These are phyloP conservation scores for Argopecten irradians DNA, from an alignment of 1,140 invertebrate species.

Conservation along the genomic window DNA sequence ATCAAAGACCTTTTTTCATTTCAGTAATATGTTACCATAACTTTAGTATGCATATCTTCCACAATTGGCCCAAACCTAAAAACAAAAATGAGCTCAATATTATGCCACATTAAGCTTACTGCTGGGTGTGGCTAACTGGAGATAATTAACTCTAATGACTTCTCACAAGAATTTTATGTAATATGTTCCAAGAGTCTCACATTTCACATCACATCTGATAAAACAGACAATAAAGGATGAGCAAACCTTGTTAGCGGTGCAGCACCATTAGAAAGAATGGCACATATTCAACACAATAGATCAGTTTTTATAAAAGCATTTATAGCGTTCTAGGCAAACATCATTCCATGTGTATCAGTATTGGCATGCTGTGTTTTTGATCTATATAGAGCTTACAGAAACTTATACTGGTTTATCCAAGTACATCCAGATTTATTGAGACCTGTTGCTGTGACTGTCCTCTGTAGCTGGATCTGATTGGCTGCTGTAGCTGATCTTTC, in stretches of 20 bases:
- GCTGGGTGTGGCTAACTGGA: not conserved
- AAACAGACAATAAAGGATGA: not conserved
- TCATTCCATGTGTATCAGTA: not conserved
- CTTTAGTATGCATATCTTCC: too few relatives aligned
- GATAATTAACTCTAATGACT: not conserved
- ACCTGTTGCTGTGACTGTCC: not conserved
- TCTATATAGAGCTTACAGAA: not conserved
- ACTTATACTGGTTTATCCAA: not conserved
- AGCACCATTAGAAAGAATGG: not conserved
- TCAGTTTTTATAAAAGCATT: not conserved
- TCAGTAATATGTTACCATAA: too few relatives aligned
- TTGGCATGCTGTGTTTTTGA: not conserved
- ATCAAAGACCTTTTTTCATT: too few relatives aligned
- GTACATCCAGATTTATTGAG: conserved; percentile 6
- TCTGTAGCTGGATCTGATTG: not conserved
- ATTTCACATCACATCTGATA: not conserved
- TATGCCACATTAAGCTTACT: too few relatives aligned
- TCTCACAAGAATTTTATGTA: not conserved
- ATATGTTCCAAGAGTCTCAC: not conserved
- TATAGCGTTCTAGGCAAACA: not conserved
- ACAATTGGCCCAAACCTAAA: too few relatives aligned
- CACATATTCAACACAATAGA: not conserved
- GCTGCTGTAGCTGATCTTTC: not conserved
- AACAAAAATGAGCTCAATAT: too few relatives aligned
- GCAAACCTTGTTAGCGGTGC: not conserved